A percentile compares a stretch with the other conserved stretches of the same genome.
phyloP scores from a whole-genome alignment of 2,113 vertebrate species.

The Pachycephala philippinensis region DNA sequence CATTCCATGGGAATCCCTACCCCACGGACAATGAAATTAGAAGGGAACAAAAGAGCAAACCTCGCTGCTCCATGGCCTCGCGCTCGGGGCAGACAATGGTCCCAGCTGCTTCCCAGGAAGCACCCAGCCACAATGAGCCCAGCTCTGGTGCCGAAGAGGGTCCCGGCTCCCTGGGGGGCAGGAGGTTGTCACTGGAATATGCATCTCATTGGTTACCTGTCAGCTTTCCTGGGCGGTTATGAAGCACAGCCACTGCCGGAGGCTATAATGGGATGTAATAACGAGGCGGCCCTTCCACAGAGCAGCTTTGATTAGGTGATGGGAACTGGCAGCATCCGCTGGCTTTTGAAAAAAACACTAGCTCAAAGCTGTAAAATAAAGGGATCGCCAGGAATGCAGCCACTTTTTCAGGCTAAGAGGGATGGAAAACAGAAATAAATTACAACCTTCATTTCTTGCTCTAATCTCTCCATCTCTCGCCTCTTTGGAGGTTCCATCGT shows the following conservation, averaged over 20 bases:
- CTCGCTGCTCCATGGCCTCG: conserved; percentile 34
- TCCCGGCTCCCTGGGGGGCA: not conserved
- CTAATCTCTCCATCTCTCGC: not conserved
- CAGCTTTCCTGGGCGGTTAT: conserved; percentile 33
- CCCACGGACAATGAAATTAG: not conserved
- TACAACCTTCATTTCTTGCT: not conserved
- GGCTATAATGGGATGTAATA: conserved; percentile 42
- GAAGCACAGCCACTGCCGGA: not conserved
- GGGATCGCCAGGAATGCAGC: not conserved
- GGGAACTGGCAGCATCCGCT: not conserved
- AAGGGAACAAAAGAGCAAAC: conserved; percentile 64
- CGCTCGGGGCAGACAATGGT: not conserved
- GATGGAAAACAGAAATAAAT: not conserved
- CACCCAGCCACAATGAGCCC: not conserved
- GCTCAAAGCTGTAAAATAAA: not conserved
- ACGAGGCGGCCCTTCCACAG: conserved; percentile 7
- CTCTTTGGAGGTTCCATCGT: not conserved
- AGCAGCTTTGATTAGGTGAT: conserved; percentile 37
- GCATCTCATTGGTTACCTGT: conserved; percentile 65
- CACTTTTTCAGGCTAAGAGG: not conserved
- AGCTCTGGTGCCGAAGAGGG: not conserved
- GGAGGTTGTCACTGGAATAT: not conserved
- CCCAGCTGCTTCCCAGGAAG: conserved; percentile 8
- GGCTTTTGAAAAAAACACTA: not conserved
- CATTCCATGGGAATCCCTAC: not conserved